These are phyloP conservation scores for Tetheella fluctuosa DNA, from an alignment of 2,888 invertebrate species.

Conservation along the genomic window DNA sequence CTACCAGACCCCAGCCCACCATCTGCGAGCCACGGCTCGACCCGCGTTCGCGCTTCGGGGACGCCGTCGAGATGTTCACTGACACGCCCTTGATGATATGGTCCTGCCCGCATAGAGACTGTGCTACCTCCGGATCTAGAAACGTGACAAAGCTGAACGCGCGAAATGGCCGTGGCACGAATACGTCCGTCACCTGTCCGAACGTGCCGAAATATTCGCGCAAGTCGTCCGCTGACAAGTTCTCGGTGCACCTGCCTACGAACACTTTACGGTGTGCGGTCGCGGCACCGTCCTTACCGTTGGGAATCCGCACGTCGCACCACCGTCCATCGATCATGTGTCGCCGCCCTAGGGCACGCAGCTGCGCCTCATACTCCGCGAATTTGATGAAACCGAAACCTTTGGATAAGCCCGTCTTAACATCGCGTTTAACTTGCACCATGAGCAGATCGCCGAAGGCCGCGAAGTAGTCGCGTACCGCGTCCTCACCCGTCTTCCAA, in stretches of 20 bases:
- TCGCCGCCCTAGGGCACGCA: slow-evolving; percentile 85
- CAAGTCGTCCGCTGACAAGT: slow-evolving; percentile 90
- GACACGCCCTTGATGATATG: slow-evolving; percentile 93
- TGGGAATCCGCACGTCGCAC: slow-evolving; percentile 89
- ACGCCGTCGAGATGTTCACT: slow-evolving; percentile 93
- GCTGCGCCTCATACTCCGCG: slow-evolving; percentile 86
- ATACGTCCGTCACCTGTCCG: slow-evolving; percentile 94
- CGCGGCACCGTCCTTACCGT: slow-evolving; percentile 87
- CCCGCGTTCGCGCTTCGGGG: slow-evolving; percentile 88
- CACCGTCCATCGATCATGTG: slow-evolving; percentile 89
- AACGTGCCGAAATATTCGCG: slow-evolving; percentile 90
- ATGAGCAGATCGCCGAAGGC: slow-evolving; percentile 87
- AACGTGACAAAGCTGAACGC: slow-evolving; percentile 94
- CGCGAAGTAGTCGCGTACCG: slow-evolving; percentile 88
- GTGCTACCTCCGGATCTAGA: slow-evolving; percentile 91
- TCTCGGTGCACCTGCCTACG: slow-evolving; percentile 93
- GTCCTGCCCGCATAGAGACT: slow-evolving; percentile 91
- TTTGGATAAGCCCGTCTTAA: slow-evolving; percentile 86
- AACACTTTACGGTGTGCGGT: slow-evolving; percentile 91
- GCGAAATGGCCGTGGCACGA: slow-evolving; percentile 93
- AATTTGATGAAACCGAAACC: slow-evolving; percentile 90
- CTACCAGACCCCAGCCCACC: slow-evolving; percentile 67
- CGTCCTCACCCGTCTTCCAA: slow-evolving; percentile 90
- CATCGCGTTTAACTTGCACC: slow-evolving; percentile 85
- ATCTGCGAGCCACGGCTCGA: slow-evolving; percentile 42